Evolutionary conservation across 2,113 vertebrate genomes (phyloP), one percentile per base, ranked within the genome.

Genomic region (Pterocles orientalis): DNA sequence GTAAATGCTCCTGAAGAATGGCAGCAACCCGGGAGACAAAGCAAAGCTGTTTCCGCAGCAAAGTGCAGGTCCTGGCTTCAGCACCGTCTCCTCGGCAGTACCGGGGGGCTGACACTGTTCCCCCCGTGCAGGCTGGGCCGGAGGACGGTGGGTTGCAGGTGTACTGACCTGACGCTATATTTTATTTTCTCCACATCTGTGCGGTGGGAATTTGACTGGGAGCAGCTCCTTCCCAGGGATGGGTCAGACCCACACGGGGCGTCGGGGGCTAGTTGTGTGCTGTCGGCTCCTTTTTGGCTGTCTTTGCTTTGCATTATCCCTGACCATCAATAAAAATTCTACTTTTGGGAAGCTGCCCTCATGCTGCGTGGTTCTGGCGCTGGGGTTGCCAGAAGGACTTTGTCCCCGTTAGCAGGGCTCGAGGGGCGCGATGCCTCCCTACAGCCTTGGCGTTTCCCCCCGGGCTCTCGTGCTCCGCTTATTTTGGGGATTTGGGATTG

Each of bases 1-100:
- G 83, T 92, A 95, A 96, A 96, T 96, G 80, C 94, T 96, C 86
- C 77, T 69, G 90, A 92, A 93, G 96, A 96, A 94, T 82, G 80
- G 72, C 94, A 65, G 83, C 86, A 4, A 68, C 76, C 43, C 75
- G 2, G 80, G 86, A 82, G 86, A 65, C 88, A 75, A 90, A 92
- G 93, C 85, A 76, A 68, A 94, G 88, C 92, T 77, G 28, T 95
- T 96, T 83, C 65, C 70, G 64, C 76, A 51, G 76, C 78, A 88
- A 65, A 83, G 26, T 10, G 82, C 50, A 33, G 77, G 75, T 79
- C 94, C 84, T 41, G 86, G 43, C 89, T 91, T 70, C 69, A 43
- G 2, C 28, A 7, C 68, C 53, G n/a, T 47, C 45, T 47, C 45
- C 45, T 47, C 15, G 15, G 45, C 45, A 47, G 33, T 29, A 25